Conservation (phyloP, 2,797 vertebrate genomes). For the Mus spretus region DNA sequence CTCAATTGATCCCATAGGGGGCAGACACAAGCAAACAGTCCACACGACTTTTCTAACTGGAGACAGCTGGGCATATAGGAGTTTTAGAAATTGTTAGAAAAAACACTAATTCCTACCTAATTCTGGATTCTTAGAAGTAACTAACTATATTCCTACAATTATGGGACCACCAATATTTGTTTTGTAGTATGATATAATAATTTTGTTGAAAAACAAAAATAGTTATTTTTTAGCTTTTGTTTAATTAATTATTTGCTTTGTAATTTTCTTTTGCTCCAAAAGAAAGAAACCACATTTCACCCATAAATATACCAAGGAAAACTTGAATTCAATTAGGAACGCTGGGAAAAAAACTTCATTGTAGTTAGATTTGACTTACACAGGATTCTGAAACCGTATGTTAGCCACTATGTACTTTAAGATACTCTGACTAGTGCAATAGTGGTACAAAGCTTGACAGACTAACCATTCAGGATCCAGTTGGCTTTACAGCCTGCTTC, state of each 20-base stretch:
- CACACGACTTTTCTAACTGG: neutral
- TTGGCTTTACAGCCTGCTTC: neutral
- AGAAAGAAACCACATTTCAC: slow-evolving; percentile 28
- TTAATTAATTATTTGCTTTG: slow-evolving; percentile 40
- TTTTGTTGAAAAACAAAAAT: slow-evolving; percentile 17
- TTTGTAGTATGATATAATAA: neutral
- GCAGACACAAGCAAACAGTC: neutral
- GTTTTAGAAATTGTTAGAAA: neutral
- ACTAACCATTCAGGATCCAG: neutral
- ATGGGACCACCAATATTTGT: neutral
- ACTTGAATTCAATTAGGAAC: slow-evolving; percentile 41
- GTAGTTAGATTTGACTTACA: neutral
- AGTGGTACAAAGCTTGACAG: neutral
- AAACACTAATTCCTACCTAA: neutral
- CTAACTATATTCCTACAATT: neutral
- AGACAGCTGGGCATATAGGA: neutral
- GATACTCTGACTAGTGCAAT: neutral
- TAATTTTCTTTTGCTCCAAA: neutral
- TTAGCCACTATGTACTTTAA: neutral
- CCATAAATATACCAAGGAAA: neutral
- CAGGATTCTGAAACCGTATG: neutral
- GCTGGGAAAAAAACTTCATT: neutral
- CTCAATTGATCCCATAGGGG: neutral
- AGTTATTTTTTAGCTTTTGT: neutral
- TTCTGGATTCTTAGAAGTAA: neutral